phyloP scores from a whole-genome alignment of 2,888 invertebrate genomes.

The Orchesella flavescens region DNA sequence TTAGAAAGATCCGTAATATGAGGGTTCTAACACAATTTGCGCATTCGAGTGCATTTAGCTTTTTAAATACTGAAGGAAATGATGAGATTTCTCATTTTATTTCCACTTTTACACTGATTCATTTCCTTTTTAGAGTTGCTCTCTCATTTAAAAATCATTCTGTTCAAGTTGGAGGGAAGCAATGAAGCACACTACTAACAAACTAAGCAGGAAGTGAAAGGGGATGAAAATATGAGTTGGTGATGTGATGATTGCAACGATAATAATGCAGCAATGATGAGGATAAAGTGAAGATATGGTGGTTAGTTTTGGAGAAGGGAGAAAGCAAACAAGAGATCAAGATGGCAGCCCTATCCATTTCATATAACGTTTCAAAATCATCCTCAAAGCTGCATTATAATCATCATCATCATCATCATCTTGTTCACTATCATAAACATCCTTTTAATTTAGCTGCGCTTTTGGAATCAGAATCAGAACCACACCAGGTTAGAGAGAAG shows the following conservation, averaged over 20 bases:
- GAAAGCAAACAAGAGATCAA: background rate
- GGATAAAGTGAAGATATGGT: background rate
- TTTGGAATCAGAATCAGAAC: too few species aligned
- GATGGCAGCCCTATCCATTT: background rate
- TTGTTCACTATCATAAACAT: background rate
- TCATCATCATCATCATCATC: background rate
- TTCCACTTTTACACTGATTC: conserved; percentile 48
- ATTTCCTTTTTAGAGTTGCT: conserved; percentile 50
- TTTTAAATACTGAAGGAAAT: conserved; percentile 13
- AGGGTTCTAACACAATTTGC: too few species aligned
- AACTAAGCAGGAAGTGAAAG: conserved; percentile 4
- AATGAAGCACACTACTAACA: background rate
- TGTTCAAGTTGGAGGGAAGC: background rate
- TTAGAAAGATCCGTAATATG: too few species aligned
- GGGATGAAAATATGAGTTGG: conserved; percentile 9
- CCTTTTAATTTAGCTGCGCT: background rate
- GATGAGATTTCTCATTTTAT: conserved; percentile 46
- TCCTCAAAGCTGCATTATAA: background rate
- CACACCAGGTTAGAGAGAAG: too few species aligned
- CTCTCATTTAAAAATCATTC: conserved; percentile 17
- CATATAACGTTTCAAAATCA: conserved; percentile 2
- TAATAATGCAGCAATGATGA: conserved; percentile 8
- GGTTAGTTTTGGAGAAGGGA: background rate
- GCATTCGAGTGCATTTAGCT: too few species aligned
- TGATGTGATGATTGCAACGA: conserved; percentile 18